Conservation (phyloP, 1,140 invertebrate genomes). For the Vollenhovia emeryi region DNA sequence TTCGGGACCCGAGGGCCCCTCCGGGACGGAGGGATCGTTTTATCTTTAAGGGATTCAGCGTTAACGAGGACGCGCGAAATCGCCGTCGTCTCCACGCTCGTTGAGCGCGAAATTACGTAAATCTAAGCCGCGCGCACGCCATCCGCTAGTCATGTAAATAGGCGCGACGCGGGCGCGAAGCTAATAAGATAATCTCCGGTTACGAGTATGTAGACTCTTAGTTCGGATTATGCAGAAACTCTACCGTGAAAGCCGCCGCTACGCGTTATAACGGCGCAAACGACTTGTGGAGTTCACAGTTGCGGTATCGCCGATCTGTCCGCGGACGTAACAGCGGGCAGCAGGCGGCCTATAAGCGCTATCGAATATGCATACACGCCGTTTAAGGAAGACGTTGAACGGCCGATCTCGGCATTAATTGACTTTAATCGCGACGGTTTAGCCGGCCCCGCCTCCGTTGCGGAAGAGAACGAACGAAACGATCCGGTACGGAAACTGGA, state of each 20-base stretch:
- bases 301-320: not conserved
- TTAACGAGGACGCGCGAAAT: not conserved
- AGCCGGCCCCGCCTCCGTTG: too few species aligned
- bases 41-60: not conserved
- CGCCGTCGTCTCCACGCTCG: not conserved
- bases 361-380: not conserved
- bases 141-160: constrained; percentile 76
- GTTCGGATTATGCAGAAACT: constrained; percentile 65
- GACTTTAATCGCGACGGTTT: constrained; percentile 22
- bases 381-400: not conserved
- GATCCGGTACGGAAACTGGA: not conserved
- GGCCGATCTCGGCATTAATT: constrained; percentile 17
- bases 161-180: constrained; percentile 63
- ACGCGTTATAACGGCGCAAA: constrained; percentile 44
- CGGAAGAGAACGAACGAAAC: too few species aligned
- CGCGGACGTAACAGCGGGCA: constrained; percentile 13
- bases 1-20: not conserved
- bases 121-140: constrained; percentile 49
- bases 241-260: constrained; percentile 40
- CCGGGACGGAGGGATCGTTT: not conserved
- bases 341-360: not conserved
- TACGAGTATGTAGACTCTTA: constrained; percentile 69
- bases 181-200: constrained; percentile 60
- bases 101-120: not conserved
- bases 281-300: constrained; percentile 27